These are phyloP conservation scores for Muschampia plurimacula DNA, from an alignment of 2,888 invertebrate genomes.

Conservation along the genomic window DNA sequence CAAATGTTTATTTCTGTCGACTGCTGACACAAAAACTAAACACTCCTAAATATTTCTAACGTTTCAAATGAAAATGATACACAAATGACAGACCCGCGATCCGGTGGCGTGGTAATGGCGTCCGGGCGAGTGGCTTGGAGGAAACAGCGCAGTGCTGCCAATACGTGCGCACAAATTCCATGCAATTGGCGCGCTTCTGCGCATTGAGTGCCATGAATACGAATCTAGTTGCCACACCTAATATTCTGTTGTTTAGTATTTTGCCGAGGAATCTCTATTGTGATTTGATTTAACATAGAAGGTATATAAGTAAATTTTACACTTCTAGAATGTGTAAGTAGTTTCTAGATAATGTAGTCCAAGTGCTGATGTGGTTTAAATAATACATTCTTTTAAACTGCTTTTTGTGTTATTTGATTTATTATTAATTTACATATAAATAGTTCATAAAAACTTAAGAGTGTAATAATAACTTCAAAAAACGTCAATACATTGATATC, in stretches of 20 bases:
- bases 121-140: constrained; percentile 76
- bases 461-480: too few species aligned
- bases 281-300: not conserved
- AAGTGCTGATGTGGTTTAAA: not conserved
- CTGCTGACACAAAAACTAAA: constrained; percentile 61
- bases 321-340: not conserved
- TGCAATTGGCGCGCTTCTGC: constrained; percentile 74
- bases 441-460: not conserved
- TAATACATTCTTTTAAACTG: not conserved
- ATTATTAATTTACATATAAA: not conserved
- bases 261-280: not conserved
- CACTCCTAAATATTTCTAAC: constrained; percentile 56
- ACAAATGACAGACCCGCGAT: constrained; percentile 73
- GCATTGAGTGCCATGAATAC: constrained; percentile 47
- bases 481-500: constrained; percentile 20
- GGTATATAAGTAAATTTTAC: not conserved
- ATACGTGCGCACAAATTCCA: constrained; percentile 67
- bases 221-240: constrained; percentile 19
- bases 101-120: constrained; percentile 84
- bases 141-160: constrained; percentile 76
- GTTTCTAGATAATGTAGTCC: not conserved
- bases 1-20: constrained; percentile 58
- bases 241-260: not conserved
- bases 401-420: not conserved
- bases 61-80: constrained; percentile 63